A percentile compares a stretch with the other conserved stretches of the same genome.
Evolutionary conservation across 1,140 invertebrate species (phyloP).

Genomic region (Goniozus legneri): DNA sequence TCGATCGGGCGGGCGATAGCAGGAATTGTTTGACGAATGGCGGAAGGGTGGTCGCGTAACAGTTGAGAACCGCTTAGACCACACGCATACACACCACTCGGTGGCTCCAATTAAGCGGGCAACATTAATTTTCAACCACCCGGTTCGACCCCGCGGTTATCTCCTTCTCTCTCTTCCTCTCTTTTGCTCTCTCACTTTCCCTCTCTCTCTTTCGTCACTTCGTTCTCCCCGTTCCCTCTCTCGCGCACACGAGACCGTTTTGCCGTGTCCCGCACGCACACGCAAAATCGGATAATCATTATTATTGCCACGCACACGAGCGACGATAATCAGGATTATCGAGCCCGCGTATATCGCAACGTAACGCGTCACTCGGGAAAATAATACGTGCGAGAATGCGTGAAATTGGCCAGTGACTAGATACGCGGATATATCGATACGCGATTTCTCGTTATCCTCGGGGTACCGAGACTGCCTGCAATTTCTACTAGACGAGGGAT

Average conservation of each 20-base stretch:
- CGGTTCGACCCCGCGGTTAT: conserved; percentile 45
- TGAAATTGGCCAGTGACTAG: too few species aligned
- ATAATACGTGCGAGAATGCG: too few species aligned
- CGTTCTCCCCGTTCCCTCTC: conserved; percentile 17
- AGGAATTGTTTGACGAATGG: too few species aligned
- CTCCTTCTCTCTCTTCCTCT: conserved; percentile 32
- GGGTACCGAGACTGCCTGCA: too few species aligned
- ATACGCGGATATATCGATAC: too few species aligned
- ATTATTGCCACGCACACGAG: background rate
- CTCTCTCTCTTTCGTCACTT: conserved; percentile 15
- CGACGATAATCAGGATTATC: background rate
- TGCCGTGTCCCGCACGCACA: too few species aligned
- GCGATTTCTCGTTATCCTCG: too few species aligned
- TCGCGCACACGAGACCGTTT: conserved; percentile 1
- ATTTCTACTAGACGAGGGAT: too few species aligned
- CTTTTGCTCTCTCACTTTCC: conserved; percentile 20
- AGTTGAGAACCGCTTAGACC: conserved; percentile 50
- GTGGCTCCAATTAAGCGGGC: conserved; percentile 54
- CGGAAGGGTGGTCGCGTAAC: too few species aligned
- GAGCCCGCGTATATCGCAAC: background rate
- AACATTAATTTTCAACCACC: conserved; percentile 55
- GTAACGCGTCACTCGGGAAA: too few species aligned
- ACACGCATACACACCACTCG: conserved; percentile 49
- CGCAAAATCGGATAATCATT: background rate
- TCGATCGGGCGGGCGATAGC: too few species aligned